Evolutionary conservation across 2,113 vertebrate species (phyloP).

Genomic region (Plecotus auritus): DNA sequence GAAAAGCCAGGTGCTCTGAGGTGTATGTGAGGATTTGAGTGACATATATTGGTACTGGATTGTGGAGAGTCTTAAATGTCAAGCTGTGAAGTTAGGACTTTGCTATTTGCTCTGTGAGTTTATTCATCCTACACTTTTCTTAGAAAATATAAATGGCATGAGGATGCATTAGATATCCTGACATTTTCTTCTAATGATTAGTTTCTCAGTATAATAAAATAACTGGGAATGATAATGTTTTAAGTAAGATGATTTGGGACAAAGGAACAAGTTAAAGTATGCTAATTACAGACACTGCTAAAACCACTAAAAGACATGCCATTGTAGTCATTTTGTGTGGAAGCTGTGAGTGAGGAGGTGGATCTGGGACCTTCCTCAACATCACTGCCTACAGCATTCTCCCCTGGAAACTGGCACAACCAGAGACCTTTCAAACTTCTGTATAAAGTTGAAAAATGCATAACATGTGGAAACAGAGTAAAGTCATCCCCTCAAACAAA

Average conservation of each 20-base stretch:
- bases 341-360: background rate
- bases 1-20: rapidly evolving
- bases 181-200: background rate
- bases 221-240: background rate
- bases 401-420: background rate
- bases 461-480: background rate
- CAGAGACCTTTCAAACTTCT: background rate
- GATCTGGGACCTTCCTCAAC: background rate
- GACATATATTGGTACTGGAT: background rate
- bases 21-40: background rate
- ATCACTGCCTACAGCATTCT: background rate
- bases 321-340: background rate
- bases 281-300: background rate
- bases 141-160: background rate
- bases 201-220: background rate
- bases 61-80: background rate
- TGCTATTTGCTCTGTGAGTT: background rate
- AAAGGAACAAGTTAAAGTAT: background rate
- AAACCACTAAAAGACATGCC: background rate
- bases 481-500: background rate
- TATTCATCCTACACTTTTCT: background rate
- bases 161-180: background rate
- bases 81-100: background rate
- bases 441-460: background rate
- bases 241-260: background rate